A percentile compares a stretch with the other conserved stretches of the same genome.
Evolutionary conservation across 2,797 vertebrate species (phyloP).

Genomic region (Artibeus lituratus): DNA sequence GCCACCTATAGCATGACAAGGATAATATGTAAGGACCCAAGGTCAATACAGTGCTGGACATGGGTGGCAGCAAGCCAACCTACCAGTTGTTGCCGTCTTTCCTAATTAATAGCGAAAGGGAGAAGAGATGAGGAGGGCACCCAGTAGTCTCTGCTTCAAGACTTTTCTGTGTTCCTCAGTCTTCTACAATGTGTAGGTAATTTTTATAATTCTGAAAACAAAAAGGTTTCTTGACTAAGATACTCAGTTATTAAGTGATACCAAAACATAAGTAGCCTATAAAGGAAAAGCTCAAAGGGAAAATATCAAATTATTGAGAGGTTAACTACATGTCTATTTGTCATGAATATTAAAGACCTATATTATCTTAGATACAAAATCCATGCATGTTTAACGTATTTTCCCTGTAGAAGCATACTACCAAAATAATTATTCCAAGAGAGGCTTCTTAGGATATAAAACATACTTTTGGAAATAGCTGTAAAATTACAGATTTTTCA

Average conservation of each 20-base stretch:
- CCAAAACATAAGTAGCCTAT: background rate
- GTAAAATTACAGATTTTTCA: background rate
- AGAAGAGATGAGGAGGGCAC: background rate
- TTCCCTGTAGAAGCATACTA: background rate
- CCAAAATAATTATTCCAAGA: background rate
- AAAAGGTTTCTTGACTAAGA: background rate
- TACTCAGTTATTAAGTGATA: background rate
- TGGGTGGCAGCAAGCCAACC: background rate
- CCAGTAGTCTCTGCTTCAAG: background rate
- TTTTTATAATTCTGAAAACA: background rate
- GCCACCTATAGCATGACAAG: background rate
- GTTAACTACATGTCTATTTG: background rate
- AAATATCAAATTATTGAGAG: background rate
- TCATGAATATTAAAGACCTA: background rate
- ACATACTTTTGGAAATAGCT: background rate
- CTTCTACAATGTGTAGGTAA: background rate
- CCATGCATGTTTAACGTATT: background rate
- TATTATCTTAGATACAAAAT: background rate
- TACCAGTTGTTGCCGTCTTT: background rate
- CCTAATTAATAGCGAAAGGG: background rate
- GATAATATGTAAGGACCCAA: too few relatives aligned
- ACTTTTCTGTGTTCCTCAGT: background rate
- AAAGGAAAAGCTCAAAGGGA: background rate
- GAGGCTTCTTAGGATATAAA: background rate
- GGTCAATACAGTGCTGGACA: too few relatives aligned